Base-by-base conservation (phyloP, 2,888 invertebrate genomes). In the Pammene aurita region DNA sequence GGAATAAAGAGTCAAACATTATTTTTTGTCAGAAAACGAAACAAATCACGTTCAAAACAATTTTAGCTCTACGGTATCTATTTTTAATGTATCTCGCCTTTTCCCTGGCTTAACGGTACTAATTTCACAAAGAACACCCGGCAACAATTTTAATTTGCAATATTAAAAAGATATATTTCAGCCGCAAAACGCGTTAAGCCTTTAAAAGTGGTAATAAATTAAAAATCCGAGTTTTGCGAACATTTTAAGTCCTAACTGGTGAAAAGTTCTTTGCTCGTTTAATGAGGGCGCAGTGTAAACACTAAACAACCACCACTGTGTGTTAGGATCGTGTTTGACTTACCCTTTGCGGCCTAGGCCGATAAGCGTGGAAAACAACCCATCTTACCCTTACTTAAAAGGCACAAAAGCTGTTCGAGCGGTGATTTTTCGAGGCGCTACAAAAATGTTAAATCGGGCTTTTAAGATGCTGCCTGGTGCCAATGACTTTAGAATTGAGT, bases 261-360 rank as follows among this genome's bases (percentile, higher is more conserved):
- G 81, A 81, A 84, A 84, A 87, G 82, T 86, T 83, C 78, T 80
- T 82, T 78, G 77, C 80, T 77, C 81, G 77, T 82, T 83, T 87
- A 85, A 87, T 87, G 87, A 86, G 86, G 76, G 79, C 78, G 81
- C 78, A 76, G 73, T 76, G 79, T 75, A 78, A 80, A 82, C 76
- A 77, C 79, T 75, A 78, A 80, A 82, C 76, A 77, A 67, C 71
- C 41, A 76, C 76, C 69, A 76, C 80, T 13, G 48, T 74, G 16
- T 67, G 48, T 77, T 10, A 38, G 77, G 69, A 74, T 71, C 58
- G 74, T 11, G 56, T 34, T 26, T 44, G 38, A 65, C 14, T 52
- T 41, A 10, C 41, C 41, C 35, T 62, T 62, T n/a, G 14, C 18
- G 38, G 41, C n/a, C 13, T 5, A 9, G 38, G 26, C 38, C 38